These are phyloP conservation scores for Mastigias papua DNA, from an alignment of 30 jellyfish, hydroid and myxozoan species.

Conservation along the genomic window DNA sequence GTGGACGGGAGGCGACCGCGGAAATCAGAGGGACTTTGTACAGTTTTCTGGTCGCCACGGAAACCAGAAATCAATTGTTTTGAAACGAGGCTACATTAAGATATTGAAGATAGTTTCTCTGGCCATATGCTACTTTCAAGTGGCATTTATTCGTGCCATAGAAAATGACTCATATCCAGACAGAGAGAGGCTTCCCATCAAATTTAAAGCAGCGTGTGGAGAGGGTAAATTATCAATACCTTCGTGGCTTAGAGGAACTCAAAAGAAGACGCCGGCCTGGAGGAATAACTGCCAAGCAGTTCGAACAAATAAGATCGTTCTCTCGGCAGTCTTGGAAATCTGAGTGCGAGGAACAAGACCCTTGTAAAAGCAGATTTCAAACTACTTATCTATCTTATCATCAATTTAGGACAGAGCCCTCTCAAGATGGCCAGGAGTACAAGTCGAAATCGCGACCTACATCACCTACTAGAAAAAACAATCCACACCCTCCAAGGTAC, in stretches of 20 bases:
- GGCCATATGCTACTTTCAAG: not conserved
- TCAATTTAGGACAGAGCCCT: constrained; percentile 31
- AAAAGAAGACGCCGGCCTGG: constrained; percentile 49
- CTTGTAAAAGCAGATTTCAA: constrained; percentile 30
- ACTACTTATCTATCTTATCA: constrained; percentile 72
- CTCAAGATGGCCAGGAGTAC: constrained; percentile 43
- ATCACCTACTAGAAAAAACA: constrained; percentile 73
- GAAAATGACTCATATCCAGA: constrained; percentile 60
- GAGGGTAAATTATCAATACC: constrained; percentile 18
- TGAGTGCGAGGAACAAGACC: constrained; percentile 70
- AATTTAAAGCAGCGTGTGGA: constrained; percentile 37
- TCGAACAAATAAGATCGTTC: constrained; percentile 56
- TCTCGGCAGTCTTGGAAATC: constrained; percentile 81
- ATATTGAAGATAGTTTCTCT: not conserved
- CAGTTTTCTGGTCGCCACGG: constrained; percentile 8
- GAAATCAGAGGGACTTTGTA: no score
- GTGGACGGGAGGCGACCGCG: no score
- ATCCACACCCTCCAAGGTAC: constrained; percentile 80
- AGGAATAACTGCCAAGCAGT: constrained; percentile 67
- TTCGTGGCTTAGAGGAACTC: constrained; percentile 60
- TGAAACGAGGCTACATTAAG: not conserved
- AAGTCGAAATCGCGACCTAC: constrained; percentile 71
- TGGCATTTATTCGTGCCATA: not conserved
- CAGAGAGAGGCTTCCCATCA: constrained; percentile 39
- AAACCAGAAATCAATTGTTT: not conserved